These are phyloP conservation scores for Drosophila hydei DNA, from an alignment of 1,140 invertebrate species.

Conservation along the genomic window DNA sequence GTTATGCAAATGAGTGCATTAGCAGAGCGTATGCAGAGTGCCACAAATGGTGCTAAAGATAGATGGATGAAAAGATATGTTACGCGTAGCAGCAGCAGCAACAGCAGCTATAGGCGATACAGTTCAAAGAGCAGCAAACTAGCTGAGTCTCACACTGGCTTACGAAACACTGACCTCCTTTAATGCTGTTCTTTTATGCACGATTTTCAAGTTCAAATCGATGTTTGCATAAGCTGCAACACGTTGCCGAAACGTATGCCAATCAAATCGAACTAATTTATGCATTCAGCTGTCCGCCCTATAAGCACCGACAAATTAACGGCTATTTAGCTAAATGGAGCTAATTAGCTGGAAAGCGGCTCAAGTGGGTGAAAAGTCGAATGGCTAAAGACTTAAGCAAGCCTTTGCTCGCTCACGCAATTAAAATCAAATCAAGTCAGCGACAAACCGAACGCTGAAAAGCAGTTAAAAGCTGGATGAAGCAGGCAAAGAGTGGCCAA, in stretches of 20 bases:
- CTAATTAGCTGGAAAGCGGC: constrained; percentile 23
- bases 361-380: constrained; percentile 19
- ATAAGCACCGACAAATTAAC: constrained; percentile 31
- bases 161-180: constrained; percentile 25
- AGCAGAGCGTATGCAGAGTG: constrained; percentile 32
- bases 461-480: too few relatives aligned
- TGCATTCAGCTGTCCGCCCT: constrained; percentile 27
- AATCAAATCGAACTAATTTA: constrained; percentile 16
- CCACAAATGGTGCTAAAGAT: constrained; percentile 39
- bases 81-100: too few relatives aligned
- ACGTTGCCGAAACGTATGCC: constrained; percentile 35
- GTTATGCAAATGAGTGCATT: constrained; percentile 68
- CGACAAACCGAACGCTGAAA: background rate
- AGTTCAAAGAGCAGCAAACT: constrained; percentile 1
- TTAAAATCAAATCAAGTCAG: constrained; percentile 35
- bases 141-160: background rate
- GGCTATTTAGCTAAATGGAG: constrained; percentile 31
- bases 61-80: constrained; percentile 5
- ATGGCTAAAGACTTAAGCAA: constrained; percentile 8
- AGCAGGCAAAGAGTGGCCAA: too few relatives aligned
- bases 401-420: constrained; percentile 15
- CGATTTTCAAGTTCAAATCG: constrained; percentile 51
- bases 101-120: too few relatives aligned
- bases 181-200: constrained; percentile 11
- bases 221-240: constrained; percentile 64